Base-by-base conservation (phyloP, 2,888 invertebrate genomes). In the Marasmarcha lunaedactyla region DNA sequence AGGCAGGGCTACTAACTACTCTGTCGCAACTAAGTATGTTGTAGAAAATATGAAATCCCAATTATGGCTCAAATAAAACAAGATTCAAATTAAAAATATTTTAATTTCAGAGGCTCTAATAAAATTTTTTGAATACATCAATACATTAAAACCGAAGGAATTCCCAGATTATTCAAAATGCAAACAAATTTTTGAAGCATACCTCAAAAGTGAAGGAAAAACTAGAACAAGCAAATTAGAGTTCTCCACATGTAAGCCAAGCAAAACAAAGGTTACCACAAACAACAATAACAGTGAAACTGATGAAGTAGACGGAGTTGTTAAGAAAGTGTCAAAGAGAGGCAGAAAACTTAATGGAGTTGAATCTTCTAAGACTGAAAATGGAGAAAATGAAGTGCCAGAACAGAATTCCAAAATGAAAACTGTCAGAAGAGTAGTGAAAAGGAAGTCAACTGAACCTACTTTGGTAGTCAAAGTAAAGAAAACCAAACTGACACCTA, bases 91-190 rank as follows among this genome's bases (percentile, higher is more conserved):
- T n/a, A n/a, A n/a, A n/a, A n/a, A 6, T 20, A 37, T 39, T 20
- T 46, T 48, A 40, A 44, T 86, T 85, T 42, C 72, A 89, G 89
- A 72, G 38, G 84, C 87, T 12, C 63, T 92, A 1, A 67, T 76
- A 9, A 85, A 88, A 38, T 92, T 87, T 56, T 85, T 94, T 51
- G 87, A 88, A 44, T 88, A 91, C 57, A 85, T 93, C 2, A 79
- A 86, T 36, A 83, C 85, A 30, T 50, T 95, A 52, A 83, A 89
- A 46, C 91, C 90, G 50, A 87, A 91, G 52, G 88, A 90, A 12
- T 70, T 68, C 10, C 93, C 94, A 0, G 88, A 94, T 61, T 95
- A 94, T 60, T 73, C 86, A 1, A 88, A 90, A 61, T 89, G 91
- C 46, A 84, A 87, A 11, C 84, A 87, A 44, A 71, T 91, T 11